Base-by-base conservation (phyloP, 2,797 vertebrate genomes). In the Hyperoplus lanceolatus region DNA sequence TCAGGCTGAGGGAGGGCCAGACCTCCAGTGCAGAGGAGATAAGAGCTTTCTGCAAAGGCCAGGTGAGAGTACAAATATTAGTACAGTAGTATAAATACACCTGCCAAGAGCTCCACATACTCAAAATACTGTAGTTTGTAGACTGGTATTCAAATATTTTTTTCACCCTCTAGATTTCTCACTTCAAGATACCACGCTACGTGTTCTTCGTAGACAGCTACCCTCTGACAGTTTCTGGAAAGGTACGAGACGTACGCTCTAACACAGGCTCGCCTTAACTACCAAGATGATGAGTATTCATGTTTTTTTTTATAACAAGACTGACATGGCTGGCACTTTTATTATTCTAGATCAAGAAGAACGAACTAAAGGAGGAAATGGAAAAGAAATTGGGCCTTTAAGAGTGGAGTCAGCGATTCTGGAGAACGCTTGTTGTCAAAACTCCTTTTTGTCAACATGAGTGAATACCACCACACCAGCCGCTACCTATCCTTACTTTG, bases 111-210 rank as follows among this genome's bases (percentile, higher is more conserved):
- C 3, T 5, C 1, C 49, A 53, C 3, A 38, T n/a, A 8, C 1
- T 29, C 9, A 57, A 50, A 49, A 2, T 5, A 58, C 7, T 15
- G 1, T 11, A 21, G 14, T 13, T 13, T 49, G 6, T 29, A 3
- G 8, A 41, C 7, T 9, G 12, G 13, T 41, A 8, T 8, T 58
- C 29, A 29, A 29, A 29, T 29, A 29, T 29, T 42, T 41, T 50
- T 60, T 10, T 4, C 39, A 11, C 8, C 21, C 71, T 57, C 51
- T 87, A 98, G 97, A 97, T 98, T 80, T 93, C 97, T 18, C 93
- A 97, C 87, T 97, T 97, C 92, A 98, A 98, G 94, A 96, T 97
- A 78, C 97, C 97, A 0, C 91, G 87, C 8, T 96, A 97, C 6
- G 29, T 98, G 2, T 74, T 94, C 14, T 98, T 97, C 84, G 92